Percentiles rank a stretch among this genome's conserved stretches.
Evolutionary conservation across 2,113 vertebrate genomes (phyloP).

Genomic region (Pelusios castaneus): DNA sequence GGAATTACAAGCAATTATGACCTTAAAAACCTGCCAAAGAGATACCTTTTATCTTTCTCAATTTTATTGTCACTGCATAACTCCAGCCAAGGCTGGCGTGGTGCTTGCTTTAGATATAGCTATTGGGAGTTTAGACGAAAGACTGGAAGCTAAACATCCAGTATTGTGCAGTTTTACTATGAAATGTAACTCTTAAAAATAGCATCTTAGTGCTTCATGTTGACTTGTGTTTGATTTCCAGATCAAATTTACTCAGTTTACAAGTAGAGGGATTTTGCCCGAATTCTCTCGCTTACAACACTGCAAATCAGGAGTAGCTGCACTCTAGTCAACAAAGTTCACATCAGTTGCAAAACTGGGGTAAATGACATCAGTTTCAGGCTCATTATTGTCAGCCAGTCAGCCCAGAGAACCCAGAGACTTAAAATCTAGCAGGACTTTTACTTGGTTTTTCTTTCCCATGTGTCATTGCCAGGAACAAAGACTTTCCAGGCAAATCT

Average conservation of each 20-base stretch:
- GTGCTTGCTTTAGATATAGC: not conserved
- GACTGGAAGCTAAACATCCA: not conserved
- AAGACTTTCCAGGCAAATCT: no score
- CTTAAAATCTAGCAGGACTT: not conserved
- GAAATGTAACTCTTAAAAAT: not conserved
- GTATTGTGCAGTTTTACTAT: not conserved
- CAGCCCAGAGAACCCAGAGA: not conserved
- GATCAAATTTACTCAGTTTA: rapidly evolving
- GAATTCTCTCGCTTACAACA: not conserved
- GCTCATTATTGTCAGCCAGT: not conserved
- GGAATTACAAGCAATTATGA: slow-evolving; percentile 11
- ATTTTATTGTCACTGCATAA: not conserved
- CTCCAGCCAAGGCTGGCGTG: not conserved
- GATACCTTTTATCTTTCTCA: not conserved
- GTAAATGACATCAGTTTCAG: not conserved
- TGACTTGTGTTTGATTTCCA: rapidly evolving
- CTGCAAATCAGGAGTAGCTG: not conserved
- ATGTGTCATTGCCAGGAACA: no score
- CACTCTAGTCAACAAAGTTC: not conserved
- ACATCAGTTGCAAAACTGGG: no score
- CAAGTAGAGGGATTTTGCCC: rapidly evolving
- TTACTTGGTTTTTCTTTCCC: not conserved
- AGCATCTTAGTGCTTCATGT: not conserved
- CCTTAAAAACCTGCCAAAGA: slow-evolving; percentile 8
- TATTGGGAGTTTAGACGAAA: not conserved